Percentiles rank a stretch among this genome's conserved stretches.
These are phyloP conservation scores for Planococcus citri DNA, from an alignment of 1,140 invertebrate genomes.

Conservation along the genomic window DNA sequence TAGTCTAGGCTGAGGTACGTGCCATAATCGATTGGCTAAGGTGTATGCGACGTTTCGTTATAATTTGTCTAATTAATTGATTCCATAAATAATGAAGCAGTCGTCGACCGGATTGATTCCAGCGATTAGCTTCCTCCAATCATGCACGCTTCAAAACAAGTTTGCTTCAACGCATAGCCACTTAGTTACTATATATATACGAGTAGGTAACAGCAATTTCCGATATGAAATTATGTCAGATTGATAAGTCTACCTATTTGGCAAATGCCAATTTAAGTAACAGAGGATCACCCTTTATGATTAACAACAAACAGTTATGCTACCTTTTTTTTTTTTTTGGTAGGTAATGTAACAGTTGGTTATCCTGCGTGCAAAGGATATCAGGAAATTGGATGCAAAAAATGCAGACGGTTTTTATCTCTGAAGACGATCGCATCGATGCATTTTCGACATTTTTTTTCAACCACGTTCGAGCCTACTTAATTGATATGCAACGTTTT, in stretches of 20 bases:
- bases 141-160: too few relatives aligned
- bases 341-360: neutral
- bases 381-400: neutral
- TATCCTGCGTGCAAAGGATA: neutral
- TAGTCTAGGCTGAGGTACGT: too few relatives aligned
- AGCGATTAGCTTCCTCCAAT: neutral
- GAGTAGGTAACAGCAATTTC: neutral
- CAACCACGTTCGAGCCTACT: neutral
- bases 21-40: too few relatives aligned
- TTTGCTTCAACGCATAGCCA: too few relatives aligned
- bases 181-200: too few relatives aligned
- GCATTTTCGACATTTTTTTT: too few relatives aligned
- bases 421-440: too few relatives aligned
- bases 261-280: neutral
- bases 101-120: neutral
- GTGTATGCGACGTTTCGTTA: neutral
- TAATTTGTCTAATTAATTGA: conserved; percentile 8
- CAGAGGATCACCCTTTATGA: neutral
- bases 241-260: neutral
- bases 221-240: neutral
- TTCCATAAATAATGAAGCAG: neutral
- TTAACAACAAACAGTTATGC: neutral
- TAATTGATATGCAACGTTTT: neutral
- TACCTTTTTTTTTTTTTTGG: too few relatives aligned
- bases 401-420: neutral